These are phyloP conservation scores for Eutolmus rufibarbis DNA, from an alignment of 2,888 invertebrate species.

Conservation along the genomic window DNA sequence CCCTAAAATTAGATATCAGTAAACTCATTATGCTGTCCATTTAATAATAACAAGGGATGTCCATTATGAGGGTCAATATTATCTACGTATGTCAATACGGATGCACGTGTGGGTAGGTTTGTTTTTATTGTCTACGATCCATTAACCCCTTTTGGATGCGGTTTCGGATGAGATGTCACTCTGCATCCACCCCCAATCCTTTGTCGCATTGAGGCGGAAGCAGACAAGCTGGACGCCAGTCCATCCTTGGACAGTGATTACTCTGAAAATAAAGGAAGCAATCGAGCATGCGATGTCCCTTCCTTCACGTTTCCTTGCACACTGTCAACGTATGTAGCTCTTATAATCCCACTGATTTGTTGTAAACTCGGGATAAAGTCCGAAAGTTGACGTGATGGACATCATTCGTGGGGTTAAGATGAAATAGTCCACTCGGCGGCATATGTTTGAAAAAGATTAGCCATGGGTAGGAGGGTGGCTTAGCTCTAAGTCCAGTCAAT, in stretches of 20 bases:
- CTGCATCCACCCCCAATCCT: not conserved
- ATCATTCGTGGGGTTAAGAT: slow-evolving; percentile 21
- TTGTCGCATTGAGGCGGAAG: not conserved
- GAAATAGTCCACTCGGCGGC: slow-evolving; percentile 12
- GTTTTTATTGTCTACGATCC: slow-evolving; percentile 35
- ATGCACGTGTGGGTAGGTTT: slow-evolving; percentile 17
- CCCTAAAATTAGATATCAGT: slow-evolving; percentile 25
- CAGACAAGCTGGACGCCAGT: not conserved
- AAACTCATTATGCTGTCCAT: slow-evolving; percentile 35
- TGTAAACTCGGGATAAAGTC: slow-evolving; percentile 29
- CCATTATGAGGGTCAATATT: slow-evolving; percentile 35
- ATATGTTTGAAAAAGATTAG: slow-evolving; percentile 34
- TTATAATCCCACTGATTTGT: slow-evolving; percentile 34
- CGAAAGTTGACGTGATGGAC: slow-evolving; percentile 18
- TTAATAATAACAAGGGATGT: slow-evolving; percentile 15
- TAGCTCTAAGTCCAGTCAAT: slow-evolving; percentile 36
- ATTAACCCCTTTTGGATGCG: slow-evolving; percentile 32
- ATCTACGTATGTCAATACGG: slow-evolving; percentile 19
- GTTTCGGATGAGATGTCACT: slow-evolving; percentile 9
- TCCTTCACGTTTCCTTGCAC: slow-evolving; percentile 9
- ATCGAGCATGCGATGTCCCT: slow-evolving; percentile 27
- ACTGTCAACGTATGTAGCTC: slow-evolving; percentile 25
- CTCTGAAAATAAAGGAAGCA: slow-evolving; percentile 29
- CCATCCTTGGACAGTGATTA: slow-evolving; percentile 3
- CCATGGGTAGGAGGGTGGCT: not conserved